Evolutionary conservation across 2,797 vertebrate genomes (phyloP).

Genomic region (Thaleichthys pacificus): DNA sequence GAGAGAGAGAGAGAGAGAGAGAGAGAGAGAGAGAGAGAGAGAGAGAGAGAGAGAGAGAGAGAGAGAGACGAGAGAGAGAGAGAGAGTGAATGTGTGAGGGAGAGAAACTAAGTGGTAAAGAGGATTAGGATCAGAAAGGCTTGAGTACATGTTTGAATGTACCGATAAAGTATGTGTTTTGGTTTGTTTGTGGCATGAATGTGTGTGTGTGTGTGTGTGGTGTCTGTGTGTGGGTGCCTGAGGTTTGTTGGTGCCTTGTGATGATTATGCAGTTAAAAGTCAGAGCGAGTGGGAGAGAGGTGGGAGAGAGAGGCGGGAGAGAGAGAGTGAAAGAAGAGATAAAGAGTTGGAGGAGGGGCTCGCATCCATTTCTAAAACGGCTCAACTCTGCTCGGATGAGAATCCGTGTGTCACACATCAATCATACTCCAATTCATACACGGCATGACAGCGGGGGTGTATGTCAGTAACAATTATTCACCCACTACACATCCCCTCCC

Average conservation of each 20-base stretch:
- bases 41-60: neutral
- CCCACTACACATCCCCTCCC: neutral
- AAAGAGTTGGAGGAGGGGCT: neutral
- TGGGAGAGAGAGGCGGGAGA: slow-evolving; percentile 15
- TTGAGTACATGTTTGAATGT: slow-evolving; percentile 42
- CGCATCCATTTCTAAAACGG: slow-evolving; percentile 26
- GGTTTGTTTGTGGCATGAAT: slow-evolving; percentile 2
- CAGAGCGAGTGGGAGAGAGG: slow-evolving; percentile 11
- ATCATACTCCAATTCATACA: slow-evolving; percentile 15
- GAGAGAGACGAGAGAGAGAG: neutral
- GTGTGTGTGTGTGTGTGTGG: neutral
- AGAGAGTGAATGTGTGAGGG: slow-evolving; percentile 13
- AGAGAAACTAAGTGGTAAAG: slow-evolving; percentile 67
- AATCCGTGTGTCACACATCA: slow-evolving; percentile 36
- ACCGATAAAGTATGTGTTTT: slow-evolving; percentile 42
- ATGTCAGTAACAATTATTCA: neutral
- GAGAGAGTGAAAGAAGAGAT: slow-evolving; percentile 6
- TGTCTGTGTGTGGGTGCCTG: neutral
- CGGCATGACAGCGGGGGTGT: neutral
- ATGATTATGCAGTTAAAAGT: slow-evolving; percentile 50
- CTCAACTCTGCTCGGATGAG: slow-evolving; percentile 39
- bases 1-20: slow-evolving; percentile 14
- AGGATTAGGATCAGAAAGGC: slow-evolving; percentile 69
- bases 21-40: slow-evolving; percentile 15
- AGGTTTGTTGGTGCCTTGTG: slow-evolving; percentile 36